phyloP scores from a whole-genome alignment of 2,113 vertebrate genomes.

The Eptesicus fuscus region DNA sequence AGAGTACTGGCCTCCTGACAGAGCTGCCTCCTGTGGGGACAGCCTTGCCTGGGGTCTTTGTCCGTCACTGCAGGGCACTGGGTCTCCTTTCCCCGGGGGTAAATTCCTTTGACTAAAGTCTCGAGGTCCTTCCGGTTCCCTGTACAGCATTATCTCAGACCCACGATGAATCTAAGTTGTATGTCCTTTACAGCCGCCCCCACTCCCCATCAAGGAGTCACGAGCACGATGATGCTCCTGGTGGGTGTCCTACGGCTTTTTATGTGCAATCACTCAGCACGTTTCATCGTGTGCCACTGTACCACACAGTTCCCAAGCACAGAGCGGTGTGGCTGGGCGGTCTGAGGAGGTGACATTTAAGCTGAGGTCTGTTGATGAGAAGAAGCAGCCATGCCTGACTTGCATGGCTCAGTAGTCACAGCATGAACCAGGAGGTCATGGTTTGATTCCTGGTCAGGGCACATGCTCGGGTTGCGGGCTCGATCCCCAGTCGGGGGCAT shows the following conservation, averaged over 20 bases:
- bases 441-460: too few species aligned
- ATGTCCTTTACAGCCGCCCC: background rate
- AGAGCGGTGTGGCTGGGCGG: too few species aligned
- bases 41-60: background rate
- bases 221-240: background rate
- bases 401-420: too few species aligned
- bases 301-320: too few species aligned
- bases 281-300: background rate
- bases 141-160: background rate
- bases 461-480: too few species aligned
- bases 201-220: background rate
- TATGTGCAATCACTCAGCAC: background rate
- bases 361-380: background rate
- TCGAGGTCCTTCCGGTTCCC: background rate
- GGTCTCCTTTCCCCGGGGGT: background rate
- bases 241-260: background rate
- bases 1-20: background rate
- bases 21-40: background rate
- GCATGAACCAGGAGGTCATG: too few species aligned
- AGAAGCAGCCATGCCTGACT: background rate
- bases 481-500: too few species aligned
- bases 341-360: background rate
- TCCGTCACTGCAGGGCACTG: background rate
- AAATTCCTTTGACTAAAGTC: background rate
- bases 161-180: background rate